A percentile compares a stretch with the other conserved stretches of the same genome.
These are phyloP conservation scores for Conger conger DNA, from an alignment of 2,113 vertebrate species.

Conservation along the genomic window DNA sequence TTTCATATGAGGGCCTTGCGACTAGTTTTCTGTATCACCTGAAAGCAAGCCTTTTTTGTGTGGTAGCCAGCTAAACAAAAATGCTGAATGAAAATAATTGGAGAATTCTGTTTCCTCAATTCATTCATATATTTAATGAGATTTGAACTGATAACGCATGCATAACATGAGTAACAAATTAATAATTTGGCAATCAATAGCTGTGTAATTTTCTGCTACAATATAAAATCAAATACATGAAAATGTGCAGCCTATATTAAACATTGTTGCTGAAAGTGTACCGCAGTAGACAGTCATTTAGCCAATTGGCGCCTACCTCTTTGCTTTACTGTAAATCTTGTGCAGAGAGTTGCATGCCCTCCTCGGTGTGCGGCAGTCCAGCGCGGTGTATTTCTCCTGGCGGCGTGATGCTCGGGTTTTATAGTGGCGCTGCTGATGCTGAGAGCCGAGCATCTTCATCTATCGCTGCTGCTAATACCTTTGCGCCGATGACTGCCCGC, in stretches of 20 bases:
- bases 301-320: conserved; percentile 62
- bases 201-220: too few relatives aligned
- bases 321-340: conserved; percentile 58
- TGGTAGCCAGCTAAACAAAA: too few relatives aligned
- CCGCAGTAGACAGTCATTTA: too few relatives aligned
- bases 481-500: conserved; percentile 37
- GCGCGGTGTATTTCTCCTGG: conserved; percentile 44
- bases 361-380: conserved; percentile 50
- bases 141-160: too few relatives aligned
- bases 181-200: too few relatives aligned
- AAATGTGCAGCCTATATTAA: too few relatives aligned
- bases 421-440: conserved; percentile 68
- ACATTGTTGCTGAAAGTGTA: too few relatives aligned
- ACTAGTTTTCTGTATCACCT: too few relatives aligned
- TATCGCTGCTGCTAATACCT: conserved; percentile 30
- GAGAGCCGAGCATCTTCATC: conserved; percentile 48
- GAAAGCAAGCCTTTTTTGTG: too few relatives aligned
- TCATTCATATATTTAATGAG: not conserved
- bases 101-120: not conserved
- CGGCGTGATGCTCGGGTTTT: conserved; percentile 69
- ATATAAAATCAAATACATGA: too few relatives aligned
- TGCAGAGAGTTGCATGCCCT: conserved; percentile 76
- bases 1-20: too few relatives aligned
- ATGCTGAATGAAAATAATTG: not conserved
- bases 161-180: too few relatives aligned